phyloP scores from a whole-genome alignment of 2,113 vertebrate species.

The Hiodon alosoides region DNA sequence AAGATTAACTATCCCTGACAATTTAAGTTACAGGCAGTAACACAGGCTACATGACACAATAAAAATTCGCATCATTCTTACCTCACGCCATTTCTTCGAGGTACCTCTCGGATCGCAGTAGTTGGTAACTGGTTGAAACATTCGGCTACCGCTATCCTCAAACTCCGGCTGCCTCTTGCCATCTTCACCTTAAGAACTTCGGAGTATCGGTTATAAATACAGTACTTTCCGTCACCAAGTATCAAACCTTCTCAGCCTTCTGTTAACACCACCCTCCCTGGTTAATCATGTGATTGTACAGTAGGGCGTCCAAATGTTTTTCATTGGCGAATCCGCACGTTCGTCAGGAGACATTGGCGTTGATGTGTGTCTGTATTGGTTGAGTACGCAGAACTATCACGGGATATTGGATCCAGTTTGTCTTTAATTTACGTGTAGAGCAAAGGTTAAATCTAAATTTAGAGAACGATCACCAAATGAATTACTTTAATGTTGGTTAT shows the following conservation, averaged over 20 bases:
- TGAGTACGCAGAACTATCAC: slow-evolving; percentile 49
- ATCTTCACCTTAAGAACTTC: slow-evolving; percentile 48
- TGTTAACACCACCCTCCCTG: background rate
- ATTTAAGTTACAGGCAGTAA: no score
- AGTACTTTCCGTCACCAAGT: background rate
- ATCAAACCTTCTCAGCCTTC: slow-evolving; percentile 15
- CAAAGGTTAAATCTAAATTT: slow-evolving; percentile 44
- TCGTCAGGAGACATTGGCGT: slow-evolving; percentile 32
- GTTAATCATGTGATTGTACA: slow-evolving; percentile 37
- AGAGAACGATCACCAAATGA: slow-evolving; percentile 7
- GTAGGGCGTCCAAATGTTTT: fast-evolving
- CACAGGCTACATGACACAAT: no score
- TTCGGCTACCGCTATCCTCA: slow-evolving; percentile 51
- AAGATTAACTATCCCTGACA: no score
- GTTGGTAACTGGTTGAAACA: slow-evolving; percentile 52
- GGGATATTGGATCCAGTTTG: slow-evolving; percentile 50
- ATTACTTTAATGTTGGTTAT: no score
- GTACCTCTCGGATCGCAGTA: slow-evolving; percentile 44
- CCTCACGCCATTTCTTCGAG: slow-evolving; percentile 50
- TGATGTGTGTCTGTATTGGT: background rate
- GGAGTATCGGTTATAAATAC: background rate
- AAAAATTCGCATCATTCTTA: slow-evolving; percentile 26
- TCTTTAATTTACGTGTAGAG: slow-evolving; percentile 21
- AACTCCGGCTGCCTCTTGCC: slow-evolving; percentile 59
- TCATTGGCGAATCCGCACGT: slow-evolving; percentile 36